phyloP scores from a whole-genome alignment of 53 echinoderm and acorn worm genomes.

The Patiria pectinifera region DNA sequence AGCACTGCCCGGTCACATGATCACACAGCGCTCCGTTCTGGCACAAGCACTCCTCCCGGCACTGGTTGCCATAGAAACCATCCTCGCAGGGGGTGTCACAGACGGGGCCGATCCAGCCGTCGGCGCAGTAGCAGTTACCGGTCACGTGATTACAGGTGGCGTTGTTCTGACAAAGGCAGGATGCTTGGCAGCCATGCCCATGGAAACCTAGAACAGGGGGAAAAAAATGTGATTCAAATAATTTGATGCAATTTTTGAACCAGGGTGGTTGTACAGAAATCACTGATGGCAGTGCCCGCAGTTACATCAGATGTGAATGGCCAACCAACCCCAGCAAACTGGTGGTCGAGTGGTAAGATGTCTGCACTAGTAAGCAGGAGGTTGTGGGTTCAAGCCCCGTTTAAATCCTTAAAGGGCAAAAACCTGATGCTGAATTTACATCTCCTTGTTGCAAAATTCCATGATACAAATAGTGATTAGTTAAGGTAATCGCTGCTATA shows the following conservation, averaged over 20 bases:
- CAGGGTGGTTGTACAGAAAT: not conserved
- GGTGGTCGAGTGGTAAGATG: too few relatives aligned
- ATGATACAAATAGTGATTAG: too few relatives aligned
- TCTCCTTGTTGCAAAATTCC: too few relatives aligned
- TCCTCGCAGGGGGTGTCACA: slow-evolving; percentile 59
- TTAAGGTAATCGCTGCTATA: too few relatives aligned
- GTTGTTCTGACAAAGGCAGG: slow-evolving; percentile 72
- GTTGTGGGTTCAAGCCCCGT: too few relatives aligned
- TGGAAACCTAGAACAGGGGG: slow-evolving; percentile 38
- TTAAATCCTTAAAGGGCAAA: too few relatives aligned
- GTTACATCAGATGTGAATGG: too few relatives aligned
- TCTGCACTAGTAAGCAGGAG: too few relatives aligned
- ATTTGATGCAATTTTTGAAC: not conserved
- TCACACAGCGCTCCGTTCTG: slow-evolving; percentile 74
- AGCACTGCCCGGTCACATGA: slow-evolving; percentile 67
- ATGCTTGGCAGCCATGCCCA: slow-evolving; percentile 68
- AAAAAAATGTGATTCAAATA: not conserved
- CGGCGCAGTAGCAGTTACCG: slow-evolving; percentile 80
- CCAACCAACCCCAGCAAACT: too few relatives aligned
- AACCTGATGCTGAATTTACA: too few relatives aligned
- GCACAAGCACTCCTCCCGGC: slow-evolving; percentile 57
- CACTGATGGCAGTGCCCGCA: too few relatives aligned
- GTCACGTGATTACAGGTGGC: slow-evolving; percentile 76
- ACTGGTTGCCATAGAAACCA: slow-evolving; percentile 65
- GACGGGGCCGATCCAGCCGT: slow-evolving; percentile 68